Percentiles rank a stretch among this genome's conserved stretches.
These are phyloP conservation scores for Hemichromis elongatus DNA, from an alignment of 2,113 vertebrate genomes.

Conservation along the genomic window DNA sequence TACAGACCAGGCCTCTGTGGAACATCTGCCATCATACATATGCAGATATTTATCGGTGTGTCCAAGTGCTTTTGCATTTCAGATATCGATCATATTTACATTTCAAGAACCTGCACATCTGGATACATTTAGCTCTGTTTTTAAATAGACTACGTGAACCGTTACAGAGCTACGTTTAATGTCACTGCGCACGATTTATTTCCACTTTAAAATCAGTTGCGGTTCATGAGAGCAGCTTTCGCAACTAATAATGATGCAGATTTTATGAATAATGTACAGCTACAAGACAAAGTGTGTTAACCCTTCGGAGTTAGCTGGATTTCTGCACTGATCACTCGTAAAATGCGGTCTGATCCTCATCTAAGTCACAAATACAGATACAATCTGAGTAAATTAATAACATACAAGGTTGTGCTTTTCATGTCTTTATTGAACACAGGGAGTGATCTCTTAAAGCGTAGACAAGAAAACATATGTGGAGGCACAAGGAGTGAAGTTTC, in stretches of 20 bases:
- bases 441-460: not conserved
- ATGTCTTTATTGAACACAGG: not conserved
- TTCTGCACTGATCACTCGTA: not conserved
- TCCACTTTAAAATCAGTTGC: not conserved
- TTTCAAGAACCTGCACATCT: constrained; percentile 29
- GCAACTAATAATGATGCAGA: not conserved
- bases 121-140: constrained; percentile 1
- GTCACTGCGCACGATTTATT: not conserved
- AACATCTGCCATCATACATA: not conserved
- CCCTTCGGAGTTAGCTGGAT: not conserved
- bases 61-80: not conserved
- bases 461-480: not conserved
- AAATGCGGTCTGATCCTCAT: not conserved
- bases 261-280: not conserved
- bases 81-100: not conserved
- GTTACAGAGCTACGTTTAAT: not conserved
- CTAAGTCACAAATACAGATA: not conserved
- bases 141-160: not conserved
- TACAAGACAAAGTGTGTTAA: not conserved
- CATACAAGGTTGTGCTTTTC: not conserved
- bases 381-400: not conserved
- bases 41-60: constrained; percentile 1
- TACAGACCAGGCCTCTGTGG: not conserved
- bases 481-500: not conserved
- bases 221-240: not conserved